Evolutionary conservation across 1,140 invertebrate genomes (phyloP), one percentile per base, ranked within the genome.

Genomic region (Mactra quadrangularis): DNA sequence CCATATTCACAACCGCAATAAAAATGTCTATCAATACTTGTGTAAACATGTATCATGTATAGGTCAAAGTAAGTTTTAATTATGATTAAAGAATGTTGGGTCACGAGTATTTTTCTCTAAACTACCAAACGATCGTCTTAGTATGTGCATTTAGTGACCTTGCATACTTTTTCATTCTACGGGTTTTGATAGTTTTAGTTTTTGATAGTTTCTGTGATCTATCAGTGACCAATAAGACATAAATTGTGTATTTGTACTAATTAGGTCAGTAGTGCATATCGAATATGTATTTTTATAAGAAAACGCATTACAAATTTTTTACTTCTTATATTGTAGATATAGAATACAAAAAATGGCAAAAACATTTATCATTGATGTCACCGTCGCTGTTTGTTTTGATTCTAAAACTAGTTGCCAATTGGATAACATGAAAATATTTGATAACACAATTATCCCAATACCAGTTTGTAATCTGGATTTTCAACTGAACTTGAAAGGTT

Each of bases 331-430:
- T 22, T 72, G n/a, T 55, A 75, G 72, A 38, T 75, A 75, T 29
- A 75, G 38, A 27, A 59, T 75, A 41, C 52, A 75, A 17, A 59
- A 75, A 22, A 75, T 52, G 15, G 72, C 33, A 4, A 59, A 55
- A 59, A 33, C 41, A 6, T 75, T 75, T 38, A 47, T 75, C 25
- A 1, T 75, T 38, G 53, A 59, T 27, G 17, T 60, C 1, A 57
- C 72, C 27, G 25, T 75, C 22, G n/a, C 25, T 19, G 72, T 75
- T 15, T 75, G 72, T 47, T 13, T 75, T 52, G 72, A 75, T 1
- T 27, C 41, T 19, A 15, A 41, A 25, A 29, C 45, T 3, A 9
- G 31, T 9, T 75, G 72, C 38, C 72, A 75, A 35, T 25, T 60
- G 7, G 13, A 19, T 17, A 6, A 31, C 11, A 25, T 45, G n/a